Evolutionary conservation across 2,113 vertebrate genomes (phyloP).

Genomic region (Mustela nigripes): DNA sequence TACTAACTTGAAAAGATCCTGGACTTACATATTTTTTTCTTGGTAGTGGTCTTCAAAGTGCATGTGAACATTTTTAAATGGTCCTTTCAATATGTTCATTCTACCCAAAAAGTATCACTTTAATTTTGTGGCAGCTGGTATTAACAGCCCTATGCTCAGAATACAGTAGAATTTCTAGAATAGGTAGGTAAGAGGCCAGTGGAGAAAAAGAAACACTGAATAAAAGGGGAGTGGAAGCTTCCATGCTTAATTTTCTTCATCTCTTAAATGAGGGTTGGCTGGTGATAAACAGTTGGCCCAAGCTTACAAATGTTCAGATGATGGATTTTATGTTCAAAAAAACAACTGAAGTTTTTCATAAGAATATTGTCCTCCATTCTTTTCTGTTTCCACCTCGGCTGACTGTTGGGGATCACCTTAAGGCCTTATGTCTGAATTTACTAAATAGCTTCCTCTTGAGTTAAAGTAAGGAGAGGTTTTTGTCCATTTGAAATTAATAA

Average conservation of each 20-base stretch:
- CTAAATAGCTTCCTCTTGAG: neutral
- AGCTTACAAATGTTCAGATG: neutral
- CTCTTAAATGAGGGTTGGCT: neutral
- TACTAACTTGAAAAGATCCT: neutral
- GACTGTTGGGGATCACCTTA: no score
- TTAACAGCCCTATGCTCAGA: neutral
- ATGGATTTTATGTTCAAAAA: neutral
- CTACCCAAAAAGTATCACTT: neutral
- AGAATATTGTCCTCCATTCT: rapidly evolving
- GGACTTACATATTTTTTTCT: neutral
- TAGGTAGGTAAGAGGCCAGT: neutral
- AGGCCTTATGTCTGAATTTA: neutral
- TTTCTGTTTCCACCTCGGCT: neutral
- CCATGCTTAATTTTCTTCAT: neutral
- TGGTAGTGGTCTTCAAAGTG: neutral
- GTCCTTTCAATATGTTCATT: neutral
- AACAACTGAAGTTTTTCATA: neutral
- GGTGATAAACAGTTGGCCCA: neutral
- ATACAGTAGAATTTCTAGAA: neutral
- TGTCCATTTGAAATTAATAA: neutral
- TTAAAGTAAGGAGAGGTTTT: neutral
- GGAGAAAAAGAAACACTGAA: neutral
- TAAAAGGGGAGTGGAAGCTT: neutral
- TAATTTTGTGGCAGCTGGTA: neutral
- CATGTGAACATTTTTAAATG: slow-evolving; percentile 9